Conservation (phyloP, 1,140 invertebrate genomes). For the Agraylea sexmaculata region DNA sequence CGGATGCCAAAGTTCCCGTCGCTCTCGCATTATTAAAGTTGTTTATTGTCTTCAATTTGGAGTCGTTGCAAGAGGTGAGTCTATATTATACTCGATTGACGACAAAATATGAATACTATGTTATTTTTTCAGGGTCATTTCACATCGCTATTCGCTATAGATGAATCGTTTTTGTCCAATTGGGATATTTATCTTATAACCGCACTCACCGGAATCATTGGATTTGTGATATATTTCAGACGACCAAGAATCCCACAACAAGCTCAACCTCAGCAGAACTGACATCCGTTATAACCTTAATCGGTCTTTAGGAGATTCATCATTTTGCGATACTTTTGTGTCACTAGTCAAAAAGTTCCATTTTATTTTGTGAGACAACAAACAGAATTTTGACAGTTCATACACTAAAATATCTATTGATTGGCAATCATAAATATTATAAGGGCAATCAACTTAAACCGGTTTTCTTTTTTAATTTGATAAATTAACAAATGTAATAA, state of each 20-base stretch:
- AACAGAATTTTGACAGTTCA: too few species aligned
- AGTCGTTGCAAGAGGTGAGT: constrained; percentile 58
- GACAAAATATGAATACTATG: constrained; percentile 2
- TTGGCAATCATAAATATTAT: too few species aligned
- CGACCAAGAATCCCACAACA: constrained; percentile 44
- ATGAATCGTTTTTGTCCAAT: constrained; percentile 64
- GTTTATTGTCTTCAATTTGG: constrained; percentile 62
- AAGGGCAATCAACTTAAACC: too few species aligned
- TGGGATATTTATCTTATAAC: constrained; percentile 93
- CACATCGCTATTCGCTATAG: constrained; percentile 51
- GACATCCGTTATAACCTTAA: too few species aligned
- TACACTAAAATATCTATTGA: too few species aligned
- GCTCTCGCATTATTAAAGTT: constrained; percentile 85
- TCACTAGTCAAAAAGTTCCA: too few species aligned
- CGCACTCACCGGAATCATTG: constrained; percentile 67
- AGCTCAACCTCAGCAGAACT: too few species aligned
- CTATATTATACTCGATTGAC: neutral
- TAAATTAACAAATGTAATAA: too few species aligned
- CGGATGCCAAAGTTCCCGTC: constrained; percentile 90
- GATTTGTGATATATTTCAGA: constrained; percentile 65
- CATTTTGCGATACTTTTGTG: too few species aligned
- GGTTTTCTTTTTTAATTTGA: too few species aligned
- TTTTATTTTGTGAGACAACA: too few species aligned
- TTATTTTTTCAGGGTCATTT: constrained; percentile 49
- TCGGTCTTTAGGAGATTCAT: too few species aligned